Evolutionary conservation across 2,888 invertebrate genomes (phyloP).

Genomic region (Gastrophysa polygoni): DNA sequence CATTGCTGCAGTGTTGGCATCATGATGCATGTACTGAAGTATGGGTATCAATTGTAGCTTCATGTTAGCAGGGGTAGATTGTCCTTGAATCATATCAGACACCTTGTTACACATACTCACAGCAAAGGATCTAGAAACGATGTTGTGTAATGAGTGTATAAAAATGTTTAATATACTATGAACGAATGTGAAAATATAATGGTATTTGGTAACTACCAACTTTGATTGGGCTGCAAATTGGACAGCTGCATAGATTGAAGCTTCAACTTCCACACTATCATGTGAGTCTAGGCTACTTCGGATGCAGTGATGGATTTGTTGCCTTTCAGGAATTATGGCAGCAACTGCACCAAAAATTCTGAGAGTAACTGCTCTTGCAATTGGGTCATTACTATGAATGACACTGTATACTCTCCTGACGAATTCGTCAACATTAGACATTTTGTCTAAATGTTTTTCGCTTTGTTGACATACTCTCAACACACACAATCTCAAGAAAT

Average conservation of each 20-base stretch:
- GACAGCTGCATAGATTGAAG: conserved; percentile 93
- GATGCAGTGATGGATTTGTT: conserved; percentile 95
- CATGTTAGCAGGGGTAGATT: conserved; percentile 90
- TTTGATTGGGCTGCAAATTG: conserved; percentile 95
- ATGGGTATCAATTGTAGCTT: conserved; percentile 90
- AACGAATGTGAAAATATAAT: too few relatives aligned
- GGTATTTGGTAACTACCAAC: conserved; percentile 59
- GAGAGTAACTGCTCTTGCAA: conserved; percentile 89
- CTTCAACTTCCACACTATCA: conserved; percentile 94
- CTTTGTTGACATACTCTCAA: conserved; percentile 93
- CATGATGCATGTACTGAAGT: conserved; percentile 91
- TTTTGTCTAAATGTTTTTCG: conserved; percentile 94
- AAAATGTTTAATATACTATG: too few relatives aligned
- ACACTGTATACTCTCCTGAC: conserved; percentile 90
- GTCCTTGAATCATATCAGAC: conserved; percentile 92
- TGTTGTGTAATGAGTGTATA: too few relatives aligned
- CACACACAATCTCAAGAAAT: conserved; percentile 91
- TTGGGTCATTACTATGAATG: conserved; percentile 95
- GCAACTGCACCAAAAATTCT: conserved; percentile 91
- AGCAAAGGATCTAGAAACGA: conserved; percentile 80
- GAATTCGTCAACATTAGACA: conserved; percentile 94
- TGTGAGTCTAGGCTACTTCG: conserved; percentile 90
- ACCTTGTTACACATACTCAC: conserved; percentile 95
- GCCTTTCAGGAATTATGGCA: conserved; percentile 90
- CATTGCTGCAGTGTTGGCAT: conserved; percentile 66